Conservation (phyloP, 2,113 vertebrate species). For the Ceyx melanurus region DNA sequence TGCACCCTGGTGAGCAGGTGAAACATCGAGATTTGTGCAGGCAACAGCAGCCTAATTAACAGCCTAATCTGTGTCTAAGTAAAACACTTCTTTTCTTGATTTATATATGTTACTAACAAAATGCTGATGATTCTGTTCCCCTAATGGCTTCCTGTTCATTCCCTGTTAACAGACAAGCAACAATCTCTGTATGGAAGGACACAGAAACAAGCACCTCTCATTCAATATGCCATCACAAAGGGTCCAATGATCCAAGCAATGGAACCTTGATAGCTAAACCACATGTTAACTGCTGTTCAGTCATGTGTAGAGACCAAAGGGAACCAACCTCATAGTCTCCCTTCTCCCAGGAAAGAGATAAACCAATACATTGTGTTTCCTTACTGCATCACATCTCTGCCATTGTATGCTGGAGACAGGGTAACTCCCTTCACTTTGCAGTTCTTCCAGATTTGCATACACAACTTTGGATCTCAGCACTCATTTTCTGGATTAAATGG, state of each 20-base stretch:
- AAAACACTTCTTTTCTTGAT: background rate
- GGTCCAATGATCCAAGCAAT: background rate
- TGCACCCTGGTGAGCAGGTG: background rate
- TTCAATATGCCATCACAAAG: background rate
- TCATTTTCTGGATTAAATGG: conserved; percentile 49
- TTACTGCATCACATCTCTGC: background rate
- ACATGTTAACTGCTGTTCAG: background rate
- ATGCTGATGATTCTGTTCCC: background rate
- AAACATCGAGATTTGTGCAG: background rate
- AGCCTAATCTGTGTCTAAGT: background rate
- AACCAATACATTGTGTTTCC: background rate
- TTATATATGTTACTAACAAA: background rate
- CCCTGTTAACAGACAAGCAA: conserved; percentile 19
- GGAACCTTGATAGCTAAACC: background rate
- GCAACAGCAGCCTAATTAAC: conserved; percentile 45
- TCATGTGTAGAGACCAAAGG: background rate
- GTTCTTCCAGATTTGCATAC: conserved; percentile 10
- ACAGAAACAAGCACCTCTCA: background rate
- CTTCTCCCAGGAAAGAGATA: background rate
- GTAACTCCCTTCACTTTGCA: background rate
- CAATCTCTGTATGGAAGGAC: background rate
- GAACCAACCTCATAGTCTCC: background rate
- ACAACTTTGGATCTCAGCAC: background rate
- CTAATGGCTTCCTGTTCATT: conserved; percentile 39
- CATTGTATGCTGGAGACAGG: background rate